Conservation (phyloP, 2,888 invertebrate species). For the Amphipyra tragopoginis region DNA sequence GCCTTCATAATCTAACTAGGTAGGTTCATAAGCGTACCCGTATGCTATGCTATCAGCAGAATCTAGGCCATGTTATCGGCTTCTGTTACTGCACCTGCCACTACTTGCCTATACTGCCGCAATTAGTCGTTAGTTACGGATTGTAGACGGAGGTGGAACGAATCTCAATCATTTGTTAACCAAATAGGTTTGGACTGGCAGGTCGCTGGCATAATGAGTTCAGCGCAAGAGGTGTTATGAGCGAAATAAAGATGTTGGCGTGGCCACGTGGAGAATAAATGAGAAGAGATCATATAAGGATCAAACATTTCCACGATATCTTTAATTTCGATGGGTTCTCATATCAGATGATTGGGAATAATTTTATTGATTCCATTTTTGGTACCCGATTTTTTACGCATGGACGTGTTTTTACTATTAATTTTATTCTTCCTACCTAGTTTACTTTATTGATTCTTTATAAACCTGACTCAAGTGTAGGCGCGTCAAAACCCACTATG, state of each 20-base stretch:
- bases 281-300: too few species aligned
- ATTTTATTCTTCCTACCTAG: too few species aligned
- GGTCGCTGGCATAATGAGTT: constrained; percentile 23
- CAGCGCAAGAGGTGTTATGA: constrained; percentile 15
- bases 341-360: too few species aligned
- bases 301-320: neutral
- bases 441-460: constrained; percentile 24
- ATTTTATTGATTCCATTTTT: too few species aligned
- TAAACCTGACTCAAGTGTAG: constrained; percentile 35
- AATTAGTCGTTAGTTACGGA: constrained; percentile 61
- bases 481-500: constrained; percentile 22
- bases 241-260: constrained; percentile 24
- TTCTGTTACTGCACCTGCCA: constrained; percentile 64
- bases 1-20: constrained; percentile 42
- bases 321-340: too few species aligned
- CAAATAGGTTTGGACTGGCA: constrained; percentile 47
- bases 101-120: constrained; percentile 41
- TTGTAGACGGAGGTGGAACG: constrained; percentile 53
- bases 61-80: constrained; percentile 74
- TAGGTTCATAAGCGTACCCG: constrained; percentile 15
- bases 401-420: too few species aligned
- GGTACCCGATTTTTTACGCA: too few species aligned
- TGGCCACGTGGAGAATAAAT: constrained; percentile 17
- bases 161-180: constrained; percentile 62
- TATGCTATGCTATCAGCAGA: constrained; percentile 53